Conservation (phyloP, 2,888 invertebrate species). For the Eupeodes luniger region DNA sequence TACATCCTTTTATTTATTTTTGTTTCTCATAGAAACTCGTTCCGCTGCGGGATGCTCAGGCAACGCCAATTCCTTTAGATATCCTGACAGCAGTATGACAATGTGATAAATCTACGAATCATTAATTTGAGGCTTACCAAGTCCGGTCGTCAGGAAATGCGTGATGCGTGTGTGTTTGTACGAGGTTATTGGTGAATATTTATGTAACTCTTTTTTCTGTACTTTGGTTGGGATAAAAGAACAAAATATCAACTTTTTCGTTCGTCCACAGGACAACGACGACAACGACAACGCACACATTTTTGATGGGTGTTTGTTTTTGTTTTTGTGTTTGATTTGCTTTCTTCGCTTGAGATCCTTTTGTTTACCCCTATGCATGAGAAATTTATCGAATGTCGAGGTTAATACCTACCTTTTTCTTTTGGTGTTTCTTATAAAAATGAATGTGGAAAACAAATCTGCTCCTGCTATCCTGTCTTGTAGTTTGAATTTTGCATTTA, state of each 20-base stretch:
- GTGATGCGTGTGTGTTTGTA: slow-evolving; percentile 27
- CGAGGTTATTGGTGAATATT: slow-evolving; percentile 5
- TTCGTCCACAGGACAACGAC: slow-evolving; percentile 42
- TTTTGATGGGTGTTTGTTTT: slow-evolving; percentile 64
- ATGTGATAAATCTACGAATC: slow-evolving; percentile 79
- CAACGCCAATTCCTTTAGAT: slow-evolving; percentile 57
- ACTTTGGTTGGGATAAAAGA: slow-evolving; percentile 15
- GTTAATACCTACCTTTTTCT: slow-evolving; percentile 64
- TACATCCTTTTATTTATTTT: slow-evolving; percentile 43
- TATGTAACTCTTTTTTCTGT: slow-evolving; percentile 44
- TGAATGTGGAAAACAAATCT: slow-evolving; percentile 3
- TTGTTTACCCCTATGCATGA: slow-evolving; percentile 71
- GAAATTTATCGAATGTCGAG: slow-evolving; percentile 73
- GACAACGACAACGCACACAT: not conserved
- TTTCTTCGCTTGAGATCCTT: slow-evolving; percentile 67
- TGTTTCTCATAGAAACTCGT: slow-evolving; percentile 61
- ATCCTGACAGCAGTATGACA: slow-evolving; percentile 75
- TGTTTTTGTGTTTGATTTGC: slow-evolving; percentile 73
- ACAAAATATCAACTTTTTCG: slow-evolving; percentile 43
- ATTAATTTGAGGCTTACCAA: slow-evolving; percentile 79
- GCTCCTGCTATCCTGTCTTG: slow-evolving; percentile 8
- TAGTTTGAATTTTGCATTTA: slow-evolving; percentile 46
- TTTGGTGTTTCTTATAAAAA: slow-evolving; percentile 40
- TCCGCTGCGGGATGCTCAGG: slow-evolving; percentile 72
- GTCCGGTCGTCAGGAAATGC: slow-evolving; percentile 29